Percentiles rank a stretch among this genome's conserved stretches.
Evolutionary conservation across 1,140 invertebrate species (phyloP).

Genomic region (Probaryconus sp.): DNA sequence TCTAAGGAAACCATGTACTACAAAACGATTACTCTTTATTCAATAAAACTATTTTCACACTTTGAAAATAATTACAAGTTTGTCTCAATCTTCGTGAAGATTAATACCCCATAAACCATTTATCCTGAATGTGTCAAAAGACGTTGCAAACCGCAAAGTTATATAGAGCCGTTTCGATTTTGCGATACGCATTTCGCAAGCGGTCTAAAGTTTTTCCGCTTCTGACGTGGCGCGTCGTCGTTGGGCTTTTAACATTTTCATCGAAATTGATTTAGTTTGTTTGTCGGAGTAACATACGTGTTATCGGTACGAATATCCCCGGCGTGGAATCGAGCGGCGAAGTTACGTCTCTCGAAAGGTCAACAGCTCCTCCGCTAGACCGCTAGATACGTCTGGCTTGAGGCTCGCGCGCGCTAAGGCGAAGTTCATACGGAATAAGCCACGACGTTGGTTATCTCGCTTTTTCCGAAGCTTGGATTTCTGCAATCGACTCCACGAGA

Average conservation of each 20-base stretch:
- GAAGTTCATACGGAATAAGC: slow-evolving; percentile 63
- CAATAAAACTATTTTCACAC: too few relatives aligned
- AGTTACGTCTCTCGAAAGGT: slow-evolving; percentile 61
- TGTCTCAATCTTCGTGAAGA: too few relatives aligned
- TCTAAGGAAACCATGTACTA: too few relatives aligned
- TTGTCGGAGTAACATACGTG: slow-evolving; percentile 27
- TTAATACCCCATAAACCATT: too few relatives aligned
- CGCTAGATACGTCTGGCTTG: slow-evolving; percentile 60
- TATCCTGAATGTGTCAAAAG: too few relatives aligned
- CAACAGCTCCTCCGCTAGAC: slow-evolving; percentile 61
- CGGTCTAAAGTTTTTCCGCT: too few relatives aligned
- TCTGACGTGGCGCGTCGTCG: neutral
- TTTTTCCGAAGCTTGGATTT: slow-evolving; percentile 61
- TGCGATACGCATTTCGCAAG: too few relatives aligned
- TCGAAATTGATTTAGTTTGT: slow-evolving; percentile 44
- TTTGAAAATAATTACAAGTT: too few relatives aligned
- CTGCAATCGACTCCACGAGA: slow-evolving; percentile 55
- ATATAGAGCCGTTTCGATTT: too few relatives aligned
- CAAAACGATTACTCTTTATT: too few relatives aligned
- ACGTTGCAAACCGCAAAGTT: too few relatives aligned
- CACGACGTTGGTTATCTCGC: slow-evolving; percentile 57
- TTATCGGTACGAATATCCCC: slow-evolving; percentile 27
- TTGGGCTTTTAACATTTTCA: slow-evolving; percentile 18
- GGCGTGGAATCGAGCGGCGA: slow-evolving; percentile 44
- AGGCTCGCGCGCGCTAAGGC: slow-evolving; percentile 45